These are phyloP conservation scores for Sthenelais limicola DNA, from an alignment of 2,888 invertebrate species.

Conservation along the genomic window DNA sequence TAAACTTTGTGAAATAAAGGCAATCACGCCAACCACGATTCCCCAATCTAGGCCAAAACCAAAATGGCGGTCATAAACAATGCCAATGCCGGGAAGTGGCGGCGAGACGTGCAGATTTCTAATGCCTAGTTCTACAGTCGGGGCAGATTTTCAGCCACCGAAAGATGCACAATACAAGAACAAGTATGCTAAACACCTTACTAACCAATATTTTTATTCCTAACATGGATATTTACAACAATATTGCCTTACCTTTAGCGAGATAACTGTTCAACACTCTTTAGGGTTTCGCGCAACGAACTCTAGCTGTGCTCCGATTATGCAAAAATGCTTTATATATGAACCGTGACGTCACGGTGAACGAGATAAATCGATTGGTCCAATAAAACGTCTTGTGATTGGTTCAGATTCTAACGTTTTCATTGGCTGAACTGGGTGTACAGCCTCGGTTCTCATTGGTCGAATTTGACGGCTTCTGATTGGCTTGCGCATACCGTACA, in stretches of 20 bases:
- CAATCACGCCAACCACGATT: not conserved
- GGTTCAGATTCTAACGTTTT: not conserved
- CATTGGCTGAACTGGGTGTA: not conserved
- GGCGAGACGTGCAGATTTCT: not conserved
- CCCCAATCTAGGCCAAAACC: conserved; percentile 29
- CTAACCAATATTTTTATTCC: too few species aligned
- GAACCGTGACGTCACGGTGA: conserved; percentile 14
- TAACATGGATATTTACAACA: not conserved
- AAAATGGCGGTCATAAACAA: conserved; percentile 43
- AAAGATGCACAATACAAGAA: too few species aligned
- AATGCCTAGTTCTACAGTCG: too few species aligned
- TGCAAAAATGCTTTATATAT: conserved; percentile 23
- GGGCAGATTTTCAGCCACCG: too few species aligned
- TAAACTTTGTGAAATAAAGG: too few species aligned
- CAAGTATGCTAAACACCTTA: too few species aligned
- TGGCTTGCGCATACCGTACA: conserved; percentile 34
- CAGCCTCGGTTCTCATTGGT: conserved; percentile 19
- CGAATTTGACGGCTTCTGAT: conserved; percentile 9
- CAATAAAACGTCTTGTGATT: conserved; percentile 13
- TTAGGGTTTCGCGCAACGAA: conserved; percentile 32
- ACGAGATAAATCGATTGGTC: conserved; percentile 35
- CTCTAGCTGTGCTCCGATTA: conserved; percentile 32
- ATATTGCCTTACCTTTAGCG: conserved; percentile 14
- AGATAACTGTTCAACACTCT: conserved; percentile 3
- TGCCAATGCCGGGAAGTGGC: conserved; percentile 15